Conservation (phyloP, 2,888 invertebrate genomes). For the Athalia cordata region DNA sequence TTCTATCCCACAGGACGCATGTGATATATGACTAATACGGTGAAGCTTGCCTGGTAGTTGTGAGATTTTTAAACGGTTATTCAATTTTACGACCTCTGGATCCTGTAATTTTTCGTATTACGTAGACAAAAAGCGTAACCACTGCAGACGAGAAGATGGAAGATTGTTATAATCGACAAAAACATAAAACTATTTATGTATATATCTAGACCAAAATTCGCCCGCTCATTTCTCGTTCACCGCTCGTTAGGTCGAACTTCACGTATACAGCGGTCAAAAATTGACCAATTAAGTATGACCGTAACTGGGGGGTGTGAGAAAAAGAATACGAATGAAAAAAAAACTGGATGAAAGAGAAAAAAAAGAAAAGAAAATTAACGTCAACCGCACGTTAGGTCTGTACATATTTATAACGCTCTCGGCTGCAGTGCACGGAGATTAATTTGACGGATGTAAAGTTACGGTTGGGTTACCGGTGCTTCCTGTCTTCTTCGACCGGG, state of each 20-base stretch:
- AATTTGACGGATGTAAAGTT: slow-evolving; percentile 57
- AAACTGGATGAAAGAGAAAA: not conserved
- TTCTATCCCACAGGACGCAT: not conserved
- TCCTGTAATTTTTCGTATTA: not conserved
- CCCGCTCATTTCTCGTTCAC: not conserved
- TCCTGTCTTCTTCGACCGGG: slow-evolving; percentile 21
- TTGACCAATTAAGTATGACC: slow-evolving; percentile 38
- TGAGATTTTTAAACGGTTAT: not conserved
- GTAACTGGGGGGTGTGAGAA: not conserved
- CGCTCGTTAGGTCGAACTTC: not conserved
- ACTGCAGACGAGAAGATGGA: not conserved
- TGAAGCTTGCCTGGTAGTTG: not conserved
- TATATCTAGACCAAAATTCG: not conserved
- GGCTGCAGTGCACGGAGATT: slow-evolving; percentile 38
- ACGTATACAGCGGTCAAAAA: not conserved
- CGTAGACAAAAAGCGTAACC: not conserved
- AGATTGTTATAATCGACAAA: not conserved
- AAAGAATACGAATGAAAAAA: slow-evolving; percentile 3
- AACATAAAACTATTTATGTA: slow-evolving; percentile 1
- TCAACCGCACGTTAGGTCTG: slow-evolving; percentile 49
- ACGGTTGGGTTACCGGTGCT: slow-evolving; percentile 59
- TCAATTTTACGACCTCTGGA: slow-evolving; percentile 9
- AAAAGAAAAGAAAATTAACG: slow-evolving; percentile 21
- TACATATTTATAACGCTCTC: slow-evolving; percentile 46
- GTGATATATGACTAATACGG: not conserved